A percentile compares a stretch with the other conserved stretches of the same genome.
Evolutionary conservation across 2,113 vertebrate species (phyloP).

Genomic region (Lagenorhynchus albirostris): DNA sequence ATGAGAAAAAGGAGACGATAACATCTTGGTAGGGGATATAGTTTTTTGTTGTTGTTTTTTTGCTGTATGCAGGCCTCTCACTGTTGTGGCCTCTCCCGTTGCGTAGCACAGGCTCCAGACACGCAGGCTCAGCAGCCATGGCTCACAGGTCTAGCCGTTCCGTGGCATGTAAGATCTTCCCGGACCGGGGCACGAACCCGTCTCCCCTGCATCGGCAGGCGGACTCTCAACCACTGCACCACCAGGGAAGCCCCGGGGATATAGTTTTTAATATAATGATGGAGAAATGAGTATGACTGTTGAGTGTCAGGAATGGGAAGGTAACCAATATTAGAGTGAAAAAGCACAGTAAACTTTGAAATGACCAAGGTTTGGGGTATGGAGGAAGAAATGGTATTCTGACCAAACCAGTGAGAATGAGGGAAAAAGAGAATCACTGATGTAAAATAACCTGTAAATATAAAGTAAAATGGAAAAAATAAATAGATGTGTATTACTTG

Average conservation of each 20-base stretch:
- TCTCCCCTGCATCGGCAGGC: no score
- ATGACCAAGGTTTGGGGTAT: background rate
- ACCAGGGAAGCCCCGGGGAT: background rate
- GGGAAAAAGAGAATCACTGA: background rate
- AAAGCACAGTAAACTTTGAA: background rate
- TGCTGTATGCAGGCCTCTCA: no score
- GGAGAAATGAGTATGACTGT: background rate
- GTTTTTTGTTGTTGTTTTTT: background rate
- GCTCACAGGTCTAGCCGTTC: no score
- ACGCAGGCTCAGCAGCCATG: no score
- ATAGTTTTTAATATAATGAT: background rate
- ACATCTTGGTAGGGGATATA: background rate
- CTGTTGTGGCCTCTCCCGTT: no score
- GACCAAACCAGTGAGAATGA: background rate
- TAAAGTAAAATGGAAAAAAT: constrained; percentile 18
- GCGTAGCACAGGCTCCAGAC: no score
- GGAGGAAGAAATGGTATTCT: background rate
- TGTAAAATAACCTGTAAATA: background rate
- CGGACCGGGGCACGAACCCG: no score
- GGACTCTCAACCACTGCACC: no score
- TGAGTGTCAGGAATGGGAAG: background rate
- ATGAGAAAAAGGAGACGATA: background rate
- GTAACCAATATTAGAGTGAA: background rate
- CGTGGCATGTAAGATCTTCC: no score
- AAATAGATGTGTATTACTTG: background rate